Base-by-base conservation (phyloP, 2,797 vertebrate genomes). In the Erpetoichthys calabaricus region DNA sequence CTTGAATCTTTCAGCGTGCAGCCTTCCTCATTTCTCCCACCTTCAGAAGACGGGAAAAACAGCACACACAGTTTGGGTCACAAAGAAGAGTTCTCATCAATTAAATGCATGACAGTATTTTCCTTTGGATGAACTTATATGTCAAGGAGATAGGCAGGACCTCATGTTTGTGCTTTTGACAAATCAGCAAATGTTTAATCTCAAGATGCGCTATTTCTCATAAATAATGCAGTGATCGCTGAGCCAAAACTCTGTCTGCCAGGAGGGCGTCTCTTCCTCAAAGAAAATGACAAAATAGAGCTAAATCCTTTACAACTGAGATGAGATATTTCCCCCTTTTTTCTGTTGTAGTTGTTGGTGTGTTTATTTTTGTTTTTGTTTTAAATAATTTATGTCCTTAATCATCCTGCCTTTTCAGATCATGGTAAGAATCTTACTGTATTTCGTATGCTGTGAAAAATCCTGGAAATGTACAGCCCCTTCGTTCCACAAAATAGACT, bases 171-270 rank as follows among this genome's bases (percentile, higher is more conserved):
- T 76, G 84, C 85, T 88, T 89, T 87, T 88, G 86, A 89, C 86
- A 90, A 87, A 92, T 89, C 87, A 89, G 87, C 86, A 82, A 83
- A 84, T 88, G 85, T 91, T 89, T 85, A 80, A 86, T 89, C 82
- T 87, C 75, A 80, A 82, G 79, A 86, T 89, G 84, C 73, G 81
- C 80, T 68, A 53, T 42, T 0, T 63, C 81, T 87, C 85, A 87
- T 91, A 84, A 87, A 91, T 90, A 87, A 91, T 91, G 86, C 85
- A 89, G 80, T 64, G 75, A 62, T n/a, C 68, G 41, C 65, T 45
- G 52, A 71, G 64, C 68, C 73, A 57, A 71, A 77, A 57, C 64
- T 3, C 50, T 8, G 8, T 58, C 60, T 64, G 64, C 68, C 68
- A 67, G 65, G 68, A 73, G 70, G 67, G 65, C 55, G 65, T 71